These are phyloP conservation scores for Zaprionus tsacasi DNA, from an alignment of 1,140 invertebrate genomes.

Conservation along the genomic window DNA sequence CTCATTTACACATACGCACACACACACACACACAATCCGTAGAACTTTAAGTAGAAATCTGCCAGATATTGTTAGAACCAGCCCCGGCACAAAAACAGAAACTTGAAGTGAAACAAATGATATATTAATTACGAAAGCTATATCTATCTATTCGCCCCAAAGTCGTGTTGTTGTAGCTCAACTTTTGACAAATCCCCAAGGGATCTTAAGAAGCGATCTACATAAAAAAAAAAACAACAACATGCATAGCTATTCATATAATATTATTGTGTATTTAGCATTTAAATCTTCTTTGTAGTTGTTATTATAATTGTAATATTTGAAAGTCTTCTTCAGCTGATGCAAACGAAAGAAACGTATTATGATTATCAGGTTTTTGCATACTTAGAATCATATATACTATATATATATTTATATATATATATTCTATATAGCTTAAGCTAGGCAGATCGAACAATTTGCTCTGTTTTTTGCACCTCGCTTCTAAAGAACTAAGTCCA, in stretches of 20 bases:
- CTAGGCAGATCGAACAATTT: constrained; percentile 15
- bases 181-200: neutral
- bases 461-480: constrained; percentile 15
- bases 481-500: constrained; percentile 1
- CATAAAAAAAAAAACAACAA: neutral
- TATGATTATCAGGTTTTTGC: constrained; percentile 23
- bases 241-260: constrained; percentile 9
- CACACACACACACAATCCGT: constrained; percentile 9
- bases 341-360: constrained; percentile 11
- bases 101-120: constrained; percentile 8
- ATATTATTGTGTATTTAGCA: constrained; percentile 44
- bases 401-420: constrained; percentile 1
- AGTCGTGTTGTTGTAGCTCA: neutral
- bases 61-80: constrained; percentile 2
- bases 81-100: constrained; percentile 1
- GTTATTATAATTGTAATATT: constrained; percentile 41
- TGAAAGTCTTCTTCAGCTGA: constrained; percentile 27
- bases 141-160: no score
- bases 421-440: constrained; percentile 12
- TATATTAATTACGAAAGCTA: neutral
- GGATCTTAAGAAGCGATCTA: neutral
- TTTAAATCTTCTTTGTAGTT: constrained; percentile 36
- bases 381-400: neutral
- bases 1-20: constrained; percentile 3
- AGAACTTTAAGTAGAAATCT: constrained; percentile 18